Percentiles rank a stretch among this genome's conserved stretches.
phyloP scores from a whole-genome alignment of 1,140 invertebrate genomes.

The Adelges cooleyi region DNA sequence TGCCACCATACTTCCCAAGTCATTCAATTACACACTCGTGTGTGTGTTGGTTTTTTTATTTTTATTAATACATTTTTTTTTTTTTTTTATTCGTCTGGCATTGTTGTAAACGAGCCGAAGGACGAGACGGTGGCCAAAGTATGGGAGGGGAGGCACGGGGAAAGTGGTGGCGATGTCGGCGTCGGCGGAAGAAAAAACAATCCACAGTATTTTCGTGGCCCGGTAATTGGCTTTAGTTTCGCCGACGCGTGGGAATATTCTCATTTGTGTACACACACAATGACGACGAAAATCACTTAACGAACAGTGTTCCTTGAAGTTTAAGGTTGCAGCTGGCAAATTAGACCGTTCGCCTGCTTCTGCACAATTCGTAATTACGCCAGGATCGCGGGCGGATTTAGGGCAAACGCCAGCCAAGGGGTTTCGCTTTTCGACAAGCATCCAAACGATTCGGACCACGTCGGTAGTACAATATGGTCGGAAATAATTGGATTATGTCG shows the following conservation, averaged over 20 bases:
- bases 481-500: too few species aligned
- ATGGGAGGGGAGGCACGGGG: not conserved
- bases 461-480: too few species aligned
- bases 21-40: constrained; percentile 16
- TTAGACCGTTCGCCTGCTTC: not conserved
- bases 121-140: not conserved
- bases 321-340: constrained; percentile 16
- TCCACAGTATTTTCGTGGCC: constrained; percentile 12
- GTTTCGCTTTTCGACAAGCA: too few species aligned
- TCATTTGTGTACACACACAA: constrained; percentile 26
- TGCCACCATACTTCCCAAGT: constrained; percentile 15
- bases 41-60: not conserved
- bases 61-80: constrained; percentile 5
- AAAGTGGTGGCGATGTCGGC: not conserved
- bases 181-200: constrained; percentile 11
- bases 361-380: too few species aligned
- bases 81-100: not conserved
- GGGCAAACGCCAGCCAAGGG: too few species aligned
- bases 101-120: constrained; percentile 19
- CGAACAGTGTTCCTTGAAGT: constrained; percentile 1
- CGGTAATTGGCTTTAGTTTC: constrained; percentile 28
- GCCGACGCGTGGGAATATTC: constrained; percentile 28
- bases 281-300: constrained; percentile 28
- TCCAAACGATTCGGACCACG: too few species aligned
- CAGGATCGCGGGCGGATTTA: too few species aligned